Evolutionary conservation across 2,113 vertebrate species (phyloP), one percentile per base, ranked within the genome.

Genomic region (Ancistrus triradiatus): DNA sequence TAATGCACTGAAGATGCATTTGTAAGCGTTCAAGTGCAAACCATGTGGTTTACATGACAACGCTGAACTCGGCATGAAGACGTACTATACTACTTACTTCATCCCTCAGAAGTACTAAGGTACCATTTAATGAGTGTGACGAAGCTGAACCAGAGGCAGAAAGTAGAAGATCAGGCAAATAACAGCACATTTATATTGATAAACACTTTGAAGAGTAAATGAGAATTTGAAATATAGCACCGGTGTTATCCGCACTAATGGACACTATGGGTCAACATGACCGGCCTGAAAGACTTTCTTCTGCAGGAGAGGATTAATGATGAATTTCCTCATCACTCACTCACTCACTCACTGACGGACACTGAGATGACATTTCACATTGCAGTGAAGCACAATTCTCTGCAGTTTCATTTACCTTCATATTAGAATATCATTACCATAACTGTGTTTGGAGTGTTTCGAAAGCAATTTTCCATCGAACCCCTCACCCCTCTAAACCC

Each of bases 381-480:
- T 59, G 15, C 25, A 60, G 27, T 35, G 31, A 18, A 61, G 47
- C 59, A 40, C 63, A 27, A 70, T 33, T 66, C 31, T 37, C 59
- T 38, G 43, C 22, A 66, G 31, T 49, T 46, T 68, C 66, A 74
- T 69, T 50, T 61, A 52, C 66, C 44, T 65, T 60, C 24, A 24
- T 75, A 61, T 50, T 51, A n/a, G 50, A 74, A 63, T 69, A 59
- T 28, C 24, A 53, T 68, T 67, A 53, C 13, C 48, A 61, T 67
- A 75, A 77, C 74, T 59, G 68, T 62, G 59, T 65, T 70, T 68
- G 59, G 75, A 66, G 63, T 57, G 51, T 65, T 69, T 70, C n/a
- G 58, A 70, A 51, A 62, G 60, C 48, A 72, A 50, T 75, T 77
- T 81, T 81, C 61, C 70, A 80, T 80, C 77, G 74, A 80, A 76